Evolutionary conservation across 2,113 vertebrate species (phyloP), one percentile per base, ranked within the genome.

Genomic region (Amphiprion percula): DNA sequence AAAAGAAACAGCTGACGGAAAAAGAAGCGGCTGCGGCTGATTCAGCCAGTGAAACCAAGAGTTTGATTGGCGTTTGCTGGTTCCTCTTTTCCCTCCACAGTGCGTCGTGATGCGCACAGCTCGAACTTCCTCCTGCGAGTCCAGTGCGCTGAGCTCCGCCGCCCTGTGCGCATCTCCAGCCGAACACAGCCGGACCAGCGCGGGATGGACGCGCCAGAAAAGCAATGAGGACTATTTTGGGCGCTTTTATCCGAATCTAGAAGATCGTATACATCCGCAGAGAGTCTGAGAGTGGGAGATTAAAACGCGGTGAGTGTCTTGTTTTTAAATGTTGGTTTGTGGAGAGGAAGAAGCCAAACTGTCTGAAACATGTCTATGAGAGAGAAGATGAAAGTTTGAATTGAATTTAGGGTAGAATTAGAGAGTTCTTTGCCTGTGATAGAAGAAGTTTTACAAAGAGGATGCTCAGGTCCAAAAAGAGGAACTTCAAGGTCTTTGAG

Each of bases 111-210:
- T 30, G 74, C 72, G 17, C 81, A 37, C 54, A 41, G 47, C 33
- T 41, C 74, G 39, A 62, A 90, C 90, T 92, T 91, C 91, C 91
- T 91, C 74, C 47, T 90, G 0, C 30, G 5, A 52, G 19, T 55
- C 24, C 77, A 80, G 55, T 82, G 16, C 17, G 39, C 78, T 21
- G 67, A 33, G 68, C 55, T 33, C 49, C 9, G 21, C 10, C 50
- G 46, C 19, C 17, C 59, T 23, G 60, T 72, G 58, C 55, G 10
- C 72, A 80, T 74, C 72, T 68, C 4, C 69, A 30, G 2, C 33
- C 37, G 0, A 7, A 16, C 11, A 28, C 49, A 16, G n/a, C n/a
- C 50, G 44, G 12, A 17, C 53, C 23, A 17, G 50, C 59, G 4
- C 53, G 58, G 30, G 37, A 90, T 90, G 91, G 88, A 77, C 26